Evolutionary conservation across 1,140 invertebrate species (phyloP), one percentile per base, ranked within the genome.

Genomic region (Lordiphosa mommai): DNA sequence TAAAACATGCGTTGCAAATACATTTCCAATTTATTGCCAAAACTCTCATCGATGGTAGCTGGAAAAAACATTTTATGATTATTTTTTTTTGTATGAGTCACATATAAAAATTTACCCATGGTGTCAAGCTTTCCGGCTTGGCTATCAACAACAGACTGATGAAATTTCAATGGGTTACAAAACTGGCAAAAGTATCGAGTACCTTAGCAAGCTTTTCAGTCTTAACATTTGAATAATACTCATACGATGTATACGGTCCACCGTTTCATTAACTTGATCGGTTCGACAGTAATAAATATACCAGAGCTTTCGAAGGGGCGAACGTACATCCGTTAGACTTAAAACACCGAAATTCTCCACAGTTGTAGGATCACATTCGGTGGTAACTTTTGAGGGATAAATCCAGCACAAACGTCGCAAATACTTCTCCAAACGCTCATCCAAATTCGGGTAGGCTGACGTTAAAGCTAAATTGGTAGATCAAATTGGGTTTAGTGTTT

Each of bases 311-410:
- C 76, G 59, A 0, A 52, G 56, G 0, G 76, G 76, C 2, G 58
- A 34, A 1, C 66, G 40, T 7, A 61, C 5, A 34, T 84, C 71
- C 1, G 20, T 69, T 0, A 82, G 16, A 12, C 59, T 84, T 0
- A 82, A 40, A 0, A 84, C 46, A 1, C 77, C 77, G 2, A 84
- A 82, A 23, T 57, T 65, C 32, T 82, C 77, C 3, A 82, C 14
- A n/a, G 23, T 9, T 4, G 37, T 29, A 2, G 49, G 40, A 47
- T 84, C 57, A 10, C 48, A 65, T 38, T 56, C 40, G 0, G 20
- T 23, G 2, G 13, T 0, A 2, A 6, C 12, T 9, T 16, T 33
- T n/a, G 32, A 8, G 1, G 9, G 29, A 1, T 23, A 38, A 2
- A 51, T 7, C 0, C 36, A 41, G 4, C 46, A 72, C 6, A 64